Evolutionary conservation across 2,113 vertebrate species (phyloP).

Genomic region (Chloropsis cyanopogon): DNA sequence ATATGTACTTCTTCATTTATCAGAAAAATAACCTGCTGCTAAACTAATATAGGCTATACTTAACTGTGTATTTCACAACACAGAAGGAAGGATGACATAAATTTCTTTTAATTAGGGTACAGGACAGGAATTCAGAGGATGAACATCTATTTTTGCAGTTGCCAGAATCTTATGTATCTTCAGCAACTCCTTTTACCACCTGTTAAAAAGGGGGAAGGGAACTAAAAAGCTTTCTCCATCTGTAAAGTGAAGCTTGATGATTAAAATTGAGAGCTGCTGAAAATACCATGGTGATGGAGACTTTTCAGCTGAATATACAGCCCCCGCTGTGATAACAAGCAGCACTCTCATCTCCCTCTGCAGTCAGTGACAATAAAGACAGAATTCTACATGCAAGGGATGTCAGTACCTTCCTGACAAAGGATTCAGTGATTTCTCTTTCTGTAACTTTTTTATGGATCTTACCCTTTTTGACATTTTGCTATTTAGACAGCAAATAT

Average conservation of each 20-base stretch:
- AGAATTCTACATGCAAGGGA: neutral
- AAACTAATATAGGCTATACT: neutral
- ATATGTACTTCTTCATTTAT: neutral
- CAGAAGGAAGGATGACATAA: neutral
- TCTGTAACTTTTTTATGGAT: neutral
- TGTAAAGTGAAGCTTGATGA: neutral
- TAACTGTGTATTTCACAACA: neutral
- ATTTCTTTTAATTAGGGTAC: neutral
- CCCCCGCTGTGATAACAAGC: neutral
- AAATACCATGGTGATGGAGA: constrained; percentile 8
- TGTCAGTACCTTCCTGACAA: neutral
- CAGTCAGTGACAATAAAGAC: neutral
- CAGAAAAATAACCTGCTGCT: neutral
- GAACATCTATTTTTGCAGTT: neutral
- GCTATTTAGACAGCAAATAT: neutral
- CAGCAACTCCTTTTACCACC: neutral
- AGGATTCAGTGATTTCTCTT: neutral
- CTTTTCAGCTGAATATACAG: neutral
- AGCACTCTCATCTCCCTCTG: neutral
- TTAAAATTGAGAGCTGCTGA: neutral
- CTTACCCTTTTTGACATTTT: neutral
- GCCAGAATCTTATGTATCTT: neutral
- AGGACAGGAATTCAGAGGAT: neutral
- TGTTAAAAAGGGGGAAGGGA: neutral
- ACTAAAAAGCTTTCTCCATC: neutral